These are phyloP conservation scores for Crossocerus cetratus DNA, from an alignment of 2,888 invertebrate genomes.

Conservation along the genomic window DNA sequence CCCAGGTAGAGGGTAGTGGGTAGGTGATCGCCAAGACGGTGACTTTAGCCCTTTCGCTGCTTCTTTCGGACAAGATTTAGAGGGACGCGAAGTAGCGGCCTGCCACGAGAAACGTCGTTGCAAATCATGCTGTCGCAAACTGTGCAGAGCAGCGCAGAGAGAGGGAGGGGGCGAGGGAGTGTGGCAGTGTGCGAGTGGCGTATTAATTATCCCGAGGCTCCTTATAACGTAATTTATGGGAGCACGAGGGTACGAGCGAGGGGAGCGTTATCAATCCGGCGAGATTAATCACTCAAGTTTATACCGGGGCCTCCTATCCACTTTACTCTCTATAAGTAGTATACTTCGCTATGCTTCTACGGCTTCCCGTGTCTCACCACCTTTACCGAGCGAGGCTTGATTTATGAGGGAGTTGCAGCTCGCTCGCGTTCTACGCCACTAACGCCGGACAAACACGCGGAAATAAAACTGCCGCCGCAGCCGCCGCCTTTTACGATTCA, in stretches of 20 bases:
- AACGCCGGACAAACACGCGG: conserved; percentile 44
- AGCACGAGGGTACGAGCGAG: conserved; percentile 57
- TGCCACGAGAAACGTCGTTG: conserved; percentile 29
- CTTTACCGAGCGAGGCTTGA: conserved; percentile 64
- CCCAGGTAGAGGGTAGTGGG: too few relatives aligned
- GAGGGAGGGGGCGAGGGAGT: conserved; percentile 25
- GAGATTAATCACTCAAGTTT: conserved; percentile 75
- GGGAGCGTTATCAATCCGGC: conserved; percentile 71
- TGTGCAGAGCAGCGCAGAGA: conserved; percentile 15
- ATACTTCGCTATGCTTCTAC: conserved; percentile 60
- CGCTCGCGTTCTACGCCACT: conserved; percentile 36
- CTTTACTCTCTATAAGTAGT: conserved; percentile 67
- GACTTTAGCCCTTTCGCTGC: too few relatives aligned
- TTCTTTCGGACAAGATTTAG: too few relatives aligned
- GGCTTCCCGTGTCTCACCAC: conserved; percentile 59
- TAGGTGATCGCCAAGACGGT: too few relatives aligned
- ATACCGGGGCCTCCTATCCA: conserved; percentile 65
- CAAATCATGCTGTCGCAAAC: conserved; percentile 49
- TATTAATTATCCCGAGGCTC: conserved; percentile 70
- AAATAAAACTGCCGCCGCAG: conserved; percentile 29
- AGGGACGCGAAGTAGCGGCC: too few relatives aligned
- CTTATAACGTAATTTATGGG: conserved; percentile 74
- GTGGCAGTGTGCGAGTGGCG: conserved; percentile 53
- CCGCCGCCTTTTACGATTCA: too few relatives aligned
- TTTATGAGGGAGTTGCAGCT: conserved; percentile 63